These are phyloP conservation scores for Arion vulgaris DNA, from an alignment of 1,140 invertebrate genomes.

Conservation along the genomic window DNA sequence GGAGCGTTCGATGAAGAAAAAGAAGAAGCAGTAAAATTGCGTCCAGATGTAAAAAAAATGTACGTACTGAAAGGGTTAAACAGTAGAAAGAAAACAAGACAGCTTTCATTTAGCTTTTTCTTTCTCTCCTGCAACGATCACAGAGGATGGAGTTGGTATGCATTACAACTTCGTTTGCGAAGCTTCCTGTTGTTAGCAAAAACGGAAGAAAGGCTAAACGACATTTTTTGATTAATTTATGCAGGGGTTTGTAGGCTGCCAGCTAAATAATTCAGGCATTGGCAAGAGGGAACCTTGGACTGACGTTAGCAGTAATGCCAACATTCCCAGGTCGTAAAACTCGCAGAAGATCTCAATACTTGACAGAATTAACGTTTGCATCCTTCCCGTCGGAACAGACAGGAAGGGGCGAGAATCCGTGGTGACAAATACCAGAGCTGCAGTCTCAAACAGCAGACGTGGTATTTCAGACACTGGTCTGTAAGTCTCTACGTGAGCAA, in stretches of 20 bases:
- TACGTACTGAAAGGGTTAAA: too few species aligned
- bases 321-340: slow-evolving; percentile 14
- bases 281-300: background rate
- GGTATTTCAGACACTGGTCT: background rate
- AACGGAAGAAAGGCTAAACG: background rate
- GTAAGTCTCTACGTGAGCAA: background rate
- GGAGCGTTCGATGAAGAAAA: too few species aligned
- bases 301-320: background rate
- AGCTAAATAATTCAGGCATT: slow-evolving; percentile 9
- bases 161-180: background rate
- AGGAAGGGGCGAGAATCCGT: background rate
- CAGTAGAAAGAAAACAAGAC: too few species aligned
- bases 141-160: too few species aligned
- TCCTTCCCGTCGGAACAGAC: background rate
- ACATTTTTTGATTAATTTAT: background rate
- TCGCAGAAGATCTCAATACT: background rate
- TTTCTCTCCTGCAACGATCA: too few species aligned
- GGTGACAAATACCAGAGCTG: slow-evolving; percentile 15
- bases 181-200: background rate
- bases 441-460: background rate
- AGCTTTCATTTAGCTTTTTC: too few species aligned
- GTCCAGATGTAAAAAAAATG: too few species aligned
- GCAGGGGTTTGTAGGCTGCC: background rate
- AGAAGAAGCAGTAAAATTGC: too few species aligned
- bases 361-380: background rate